Percentiles rank a stretch among this genome's conserved stretches.
These are phyloP conservation scores for Heliconius aoede DNA, from an alignment of 2,888 invertebrate species.

Conservation along the genomic window DNA sequence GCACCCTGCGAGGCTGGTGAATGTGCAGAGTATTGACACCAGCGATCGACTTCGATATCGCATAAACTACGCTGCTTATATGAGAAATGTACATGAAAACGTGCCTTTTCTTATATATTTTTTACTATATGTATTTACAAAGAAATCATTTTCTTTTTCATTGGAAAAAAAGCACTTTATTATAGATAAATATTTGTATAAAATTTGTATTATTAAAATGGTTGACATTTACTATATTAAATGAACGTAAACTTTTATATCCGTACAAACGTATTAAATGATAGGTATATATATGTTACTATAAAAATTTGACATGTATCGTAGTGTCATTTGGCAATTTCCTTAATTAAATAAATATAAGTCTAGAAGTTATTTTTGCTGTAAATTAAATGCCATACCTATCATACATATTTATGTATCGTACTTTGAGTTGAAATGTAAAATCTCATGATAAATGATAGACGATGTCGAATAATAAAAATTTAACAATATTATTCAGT, in stretches of 20 bases:
- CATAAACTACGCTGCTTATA: constrained; percentile 9
- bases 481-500: neutral
- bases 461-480: neutral
- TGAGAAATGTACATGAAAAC: constrained; percentile 1
- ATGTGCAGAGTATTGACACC: constrained; percentile 24
- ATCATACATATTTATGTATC: neutral
- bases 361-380: neutral
- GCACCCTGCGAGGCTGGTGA: constrained; percentile 56
- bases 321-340: neutral
- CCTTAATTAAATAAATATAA: constrained; percentile 2
- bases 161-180: neutral
- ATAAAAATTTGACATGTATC: neutral
- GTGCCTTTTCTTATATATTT: constrained; percentile 1
- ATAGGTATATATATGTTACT: no score
- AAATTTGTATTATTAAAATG: neutral
- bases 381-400: neutral
- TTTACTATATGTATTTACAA: neutral
- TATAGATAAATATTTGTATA: neutral
- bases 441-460: no score
- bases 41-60: constrained; percentile 4
- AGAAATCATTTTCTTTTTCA: neutral
- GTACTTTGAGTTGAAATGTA: neutral
- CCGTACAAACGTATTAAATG: no score
- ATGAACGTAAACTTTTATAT: no score
- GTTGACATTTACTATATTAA: neutral